These are phyloP conservation scores for Sinopyrophorus schimmeli DNA, from an alignment of 2,888 invertebrate species.

Conservation along the genomic window DNA sequence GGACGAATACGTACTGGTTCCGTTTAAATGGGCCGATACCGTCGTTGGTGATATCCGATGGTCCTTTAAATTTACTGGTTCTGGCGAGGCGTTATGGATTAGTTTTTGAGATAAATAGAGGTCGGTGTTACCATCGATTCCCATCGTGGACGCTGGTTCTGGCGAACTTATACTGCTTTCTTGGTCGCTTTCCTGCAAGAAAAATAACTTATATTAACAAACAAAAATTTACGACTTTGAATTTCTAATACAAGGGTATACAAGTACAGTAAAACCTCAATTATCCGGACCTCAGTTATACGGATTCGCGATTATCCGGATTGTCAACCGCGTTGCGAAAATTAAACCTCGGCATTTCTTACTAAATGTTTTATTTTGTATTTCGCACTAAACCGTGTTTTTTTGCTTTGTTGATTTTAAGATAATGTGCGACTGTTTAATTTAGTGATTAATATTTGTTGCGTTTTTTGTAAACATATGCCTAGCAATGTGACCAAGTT, in stretches of 20 bases:
- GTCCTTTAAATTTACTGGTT: slow-evolving; percentile 39
- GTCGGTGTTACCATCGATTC: slow-evolving; percentile 53
- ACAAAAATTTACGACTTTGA: background rate
- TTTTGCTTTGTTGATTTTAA: no score
- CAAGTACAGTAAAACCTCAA: background rate
- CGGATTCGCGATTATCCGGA: no score
- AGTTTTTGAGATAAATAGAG: slow-evolving; percentile 46
- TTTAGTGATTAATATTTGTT: no score
- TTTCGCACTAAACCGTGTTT: no score
- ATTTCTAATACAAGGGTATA: background rate
- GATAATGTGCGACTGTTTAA: no score
- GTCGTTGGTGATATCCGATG: slow-evolving; percentile 52
- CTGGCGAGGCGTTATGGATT: slow-evolving; percentile 35
- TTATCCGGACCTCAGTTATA: no score
- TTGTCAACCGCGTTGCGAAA: no score
- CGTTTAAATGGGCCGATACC: slow-evolving; percentile 64
- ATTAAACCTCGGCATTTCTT: no score
- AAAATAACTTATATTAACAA: background rate
- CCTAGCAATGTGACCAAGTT: no score
- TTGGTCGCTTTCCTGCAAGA: slow-evolving; percentile 65
- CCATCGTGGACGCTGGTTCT: slow-evolving; percentile 57
- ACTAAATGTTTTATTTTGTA: no score
- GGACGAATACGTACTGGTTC: slow-evolving; percentile 62
- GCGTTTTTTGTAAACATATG: no score
- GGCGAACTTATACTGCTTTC: slow-evolving; percentile 68